These are phyloP conservation scores for Glaucopsyche alexis DNA, from an alignment of 2,888 invertebrate genomes.

Conservation along the genomic window DNA sequence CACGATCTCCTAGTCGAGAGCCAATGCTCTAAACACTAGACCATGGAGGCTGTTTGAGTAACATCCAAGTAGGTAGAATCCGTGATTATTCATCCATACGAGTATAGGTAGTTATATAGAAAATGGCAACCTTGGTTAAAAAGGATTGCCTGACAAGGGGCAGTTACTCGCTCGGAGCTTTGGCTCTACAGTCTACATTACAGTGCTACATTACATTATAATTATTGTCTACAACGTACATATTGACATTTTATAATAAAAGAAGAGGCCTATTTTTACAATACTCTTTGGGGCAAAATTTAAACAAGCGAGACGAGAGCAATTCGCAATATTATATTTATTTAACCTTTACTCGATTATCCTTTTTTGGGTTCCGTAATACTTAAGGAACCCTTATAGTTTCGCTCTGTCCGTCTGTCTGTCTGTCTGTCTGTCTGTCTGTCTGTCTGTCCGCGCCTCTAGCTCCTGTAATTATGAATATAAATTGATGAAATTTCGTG, in stretches of 20 bases:
- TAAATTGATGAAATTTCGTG: no score
- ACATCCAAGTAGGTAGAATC: not conserved
- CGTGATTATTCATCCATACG: not conserved
- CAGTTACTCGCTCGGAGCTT: not conserved
- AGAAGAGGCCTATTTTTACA: not conserved
- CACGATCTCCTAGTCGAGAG: no score
- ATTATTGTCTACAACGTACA: not conserved
- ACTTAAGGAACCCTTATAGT: no score
- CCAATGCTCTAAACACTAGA: no score
- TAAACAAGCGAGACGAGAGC: slow-evolving; percentile 6
- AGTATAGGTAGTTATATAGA: not conserved
- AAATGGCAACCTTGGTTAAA: not conserved
- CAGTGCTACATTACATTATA: not conserved
- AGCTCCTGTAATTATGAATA: no score
- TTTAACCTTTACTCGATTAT: slow-evolving; percentile 24
- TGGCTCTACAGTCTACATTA: not conserved
- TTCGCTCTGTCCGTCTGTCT: no score
- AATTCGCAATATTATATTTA: not conserved
- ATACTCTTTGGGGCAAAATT: not conserved
- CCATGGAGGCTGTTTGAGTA: no score
- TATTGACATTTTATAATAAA: not conserved
- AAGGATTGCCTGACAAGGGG: not conserved
- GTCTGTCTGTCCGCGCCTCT: no score
- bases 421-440: no score
- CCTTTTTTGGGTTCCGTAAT: no score